phyloP scores from a whole-genome alignment of 2,113 vertebrate species.

The Corynorhinus townsendii region DNA sequence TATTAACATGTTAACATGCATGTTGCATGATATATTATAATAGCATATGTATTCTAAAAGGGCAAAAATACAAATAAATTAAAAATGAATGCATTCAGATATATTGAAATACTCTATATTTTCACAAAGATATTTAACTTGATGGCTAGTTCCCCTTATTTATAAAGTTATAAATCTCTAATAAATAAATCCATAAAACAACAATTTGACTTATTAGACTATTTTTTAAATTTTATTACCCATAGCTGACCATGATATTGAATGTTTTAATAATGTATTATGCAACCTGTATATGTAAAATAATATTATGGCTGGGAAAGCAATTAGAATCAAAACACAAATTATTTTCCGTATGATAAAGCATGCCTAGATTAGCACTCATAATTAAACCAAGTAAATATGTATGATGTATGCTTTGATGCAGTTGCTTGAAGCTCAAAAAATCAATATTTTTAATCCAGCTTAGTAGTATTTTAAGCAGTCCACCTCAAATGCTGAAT shows the following conservation, averaged over 20 bases:
- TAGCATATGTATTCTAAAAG: background rate
- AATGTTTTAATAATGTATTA: background rate
- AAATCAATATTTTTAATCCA: constrained; percentile 32
- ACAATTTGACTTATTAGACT: background rate
- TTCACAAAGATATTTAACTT: background rate
- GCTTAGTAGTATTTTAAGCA: background rate
- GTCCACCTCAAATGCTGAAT: constrained; percentile 16
- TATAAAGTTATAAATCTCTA: background rate
- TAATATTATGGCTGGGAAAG: background rate
- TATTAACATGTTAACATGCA: background rate
- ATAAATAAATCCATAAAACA: background rate
- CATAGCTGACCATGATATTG: background rate
- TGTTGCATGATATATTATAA: background rate
- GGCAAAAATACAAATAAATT: background rate
- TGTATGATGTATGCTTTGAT: background rate
- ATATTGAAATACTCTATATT: background rate
- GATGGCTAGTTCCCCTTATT: background rate
- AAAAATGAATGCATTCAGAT: background rate
- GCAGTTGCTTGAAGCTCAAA: background rate
- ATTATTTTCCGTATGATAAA: background rate
- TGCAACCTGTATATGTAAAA: background rate
- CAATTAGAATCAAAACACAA: background rate
- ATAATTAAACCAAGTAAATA: constrained; percentile 24
- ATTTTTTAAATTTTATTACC: background rate
- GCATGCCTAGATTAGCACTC: background rate